phyloP scores from a whole-genome alignment of 1,140 invertebrate species.

The Rhyzopertha dominica region DNA sequence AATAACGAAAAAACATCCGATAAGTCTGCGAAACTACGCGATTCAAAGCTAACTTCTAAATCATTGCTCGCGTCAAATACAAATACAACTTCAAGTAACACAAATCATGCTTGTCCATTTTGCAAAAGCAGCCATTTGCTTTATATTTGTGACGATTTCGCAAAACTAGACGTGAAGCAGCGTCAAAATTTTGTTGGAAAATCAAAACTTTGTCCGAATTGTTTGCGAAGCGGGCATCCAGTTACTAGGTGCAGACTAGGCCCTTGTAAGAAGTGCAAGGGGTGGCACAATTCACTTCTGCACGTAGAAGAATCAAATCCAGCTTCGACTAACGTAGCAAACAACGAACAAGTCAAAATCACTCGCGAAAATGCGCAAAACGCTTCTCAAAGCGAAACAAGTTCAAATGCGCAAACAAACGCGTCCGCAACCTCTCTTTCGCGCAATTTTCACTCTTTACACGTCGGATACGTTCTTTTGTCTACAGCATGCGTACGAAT shows the following conservation, averaged over 20 bases:
- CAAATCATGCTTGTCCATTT: background rate
- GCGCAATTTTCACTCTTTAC: background rate
- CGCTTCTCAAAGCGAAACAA: background rate
- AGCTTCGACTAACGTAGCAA: no score
- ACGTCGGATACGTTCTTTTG: background rate
- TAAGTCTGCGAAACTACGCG: no score
- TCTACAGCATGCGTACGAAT: constrained; percentile 1
- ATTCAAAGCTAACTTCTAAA: no score
- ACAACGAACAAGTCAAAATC: no score
- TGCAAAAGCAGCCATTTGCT: background rate
- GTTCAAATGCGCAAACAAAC: background rate
- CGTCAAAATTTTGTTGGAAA: no score
- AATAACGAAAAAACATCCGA: constrained; percentile 5
- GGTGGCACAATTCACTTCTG: background rate
- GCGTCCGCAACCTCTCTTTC: background rate
- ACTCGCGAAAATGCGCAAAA: no score
- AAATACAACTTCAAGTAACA: no score
- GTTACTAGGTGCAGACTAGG: background rate
- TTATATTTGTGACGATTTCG: background rate
- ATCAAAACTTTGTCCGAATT: constrained; percentile 3
- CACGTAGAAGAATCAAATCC: no score
- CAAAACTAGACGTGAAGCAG: background rate
- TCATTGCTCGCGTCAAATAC: no score
- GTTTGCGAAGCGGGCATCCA: constrained; percentile 1
- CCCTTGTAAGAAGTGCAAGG: constrained; percentile 5